Conservation (phyloP, 2,797 vertebrate genomes). For the Macropus fuliginosus region DNA sequence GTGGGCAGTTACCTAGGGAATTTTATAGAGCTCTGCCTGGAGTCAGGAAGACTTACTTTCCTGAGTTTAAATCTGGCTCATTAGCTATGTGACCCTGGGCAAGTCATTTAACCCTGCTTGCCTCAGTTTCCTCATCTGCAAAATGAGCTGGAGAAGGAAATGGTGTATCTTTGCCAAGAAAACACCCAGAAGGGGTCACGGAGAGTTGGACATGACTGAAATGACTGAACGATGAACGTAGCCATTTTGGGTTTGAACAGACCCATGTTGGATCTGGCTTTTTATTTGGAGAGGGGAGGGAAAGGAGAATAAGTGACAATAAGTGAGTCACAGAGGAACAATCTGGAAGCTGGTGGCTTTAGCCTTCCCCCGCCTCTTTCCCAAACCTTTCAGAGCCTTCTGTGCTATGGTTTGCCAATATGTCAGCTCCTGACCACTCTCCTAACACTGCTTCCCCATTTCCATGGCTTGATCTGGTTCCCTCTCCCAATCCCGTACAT, state of each 20-base stretch:
- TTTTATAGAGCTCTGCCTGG: too few species aligned
- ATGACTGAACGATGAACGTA: neutral
- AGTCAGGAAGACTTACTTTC: too few species aligned
- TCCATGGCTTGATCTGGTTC: neutral
- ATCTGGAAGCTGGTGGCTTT: neutral
- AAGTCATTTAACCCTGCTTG: too few species aligned
- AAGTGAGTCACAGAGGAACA: neutral
- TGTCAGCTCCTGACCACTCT: neutral
- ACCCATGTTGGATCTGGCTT: neutral
- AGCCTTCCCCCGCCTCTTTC: neutral
- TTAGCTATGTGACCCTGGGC: too few species aligned
- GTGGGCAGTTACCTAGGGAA: too few species aligned
- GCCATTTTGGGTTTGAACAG: neutral
- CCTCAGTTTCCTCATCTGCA: too few species aligned
- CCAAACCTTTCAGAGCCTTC: neutral
- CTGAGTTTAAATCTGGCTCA: too few species aligned
- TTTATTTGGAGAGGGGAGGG: too few species aligned
- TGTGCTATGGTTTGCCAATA: neutral
- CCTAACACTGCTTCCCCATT: neutral
- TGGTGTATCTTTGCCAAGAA: too few species aligned
- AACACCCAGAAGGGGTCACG: too few species aligned
- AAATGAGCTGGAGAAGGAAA: too few species aligned
- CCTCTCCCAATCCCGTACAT: neutral
- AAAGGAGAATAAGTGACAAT: neutral
- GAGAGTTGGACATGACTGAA: too few species aligned